Percentiles rank a stretch among this genome's conserved stretches.
Conservation (phyloP, 2,113 vertebrate species). For the Pontoporia blainvillei region DNA sequence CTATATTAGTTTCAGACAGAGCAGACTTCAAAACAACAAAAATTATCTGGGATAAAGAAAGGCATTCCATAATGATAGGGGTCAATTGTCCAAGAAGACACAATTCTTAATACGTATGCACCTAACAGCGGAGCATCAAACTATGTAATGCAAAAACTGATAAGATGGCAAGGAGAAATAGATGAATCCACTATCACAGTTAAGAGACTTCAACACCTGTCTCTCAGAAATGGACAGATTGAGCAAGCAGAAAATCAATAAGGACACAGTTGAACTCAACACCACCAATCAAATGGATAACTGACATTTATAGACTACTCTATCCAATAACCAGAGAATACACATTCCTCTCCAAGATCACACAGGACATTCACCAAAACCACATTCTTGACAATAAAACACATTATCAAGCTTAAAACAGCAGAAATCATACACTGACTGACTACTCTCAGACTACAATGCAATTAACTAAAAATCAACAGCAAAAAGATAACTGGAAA, state of each 20-base stretch:
- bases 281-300: neutral
- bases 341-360: neutral
- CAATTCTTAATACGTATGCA: neutral
- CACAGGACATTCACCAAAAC: neutral
- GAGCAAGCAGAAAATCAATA: neutral
- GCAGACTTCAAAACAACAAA: neutral
- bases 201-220: neutral
- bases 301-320: neutral
- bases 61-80: neutral
- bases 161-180: neutral
- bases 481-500: neutral
- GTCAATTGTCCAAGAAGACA: neutral
- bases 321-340: neutral
- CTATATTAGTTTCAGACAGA: neutral
- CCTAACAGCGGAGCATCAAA: neutral
- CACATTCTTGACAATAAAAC: neutral
- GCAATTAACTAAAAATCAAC: neutral
- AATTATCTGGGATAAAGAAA: neutral
- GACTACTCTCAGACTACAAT: neutral
- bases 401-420: neutral
- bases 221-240: neutral
- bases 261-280: neutral
- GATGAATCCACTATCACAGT: neutral
- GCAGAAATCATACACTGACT: neutral
- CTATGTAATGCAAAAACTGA: neutral